Percentiles rank a stretch among this genome's conserved stretches.
Conservation (phyloP, 2,113 vertebrate species). For the Agelaius tricolor region DNA sequence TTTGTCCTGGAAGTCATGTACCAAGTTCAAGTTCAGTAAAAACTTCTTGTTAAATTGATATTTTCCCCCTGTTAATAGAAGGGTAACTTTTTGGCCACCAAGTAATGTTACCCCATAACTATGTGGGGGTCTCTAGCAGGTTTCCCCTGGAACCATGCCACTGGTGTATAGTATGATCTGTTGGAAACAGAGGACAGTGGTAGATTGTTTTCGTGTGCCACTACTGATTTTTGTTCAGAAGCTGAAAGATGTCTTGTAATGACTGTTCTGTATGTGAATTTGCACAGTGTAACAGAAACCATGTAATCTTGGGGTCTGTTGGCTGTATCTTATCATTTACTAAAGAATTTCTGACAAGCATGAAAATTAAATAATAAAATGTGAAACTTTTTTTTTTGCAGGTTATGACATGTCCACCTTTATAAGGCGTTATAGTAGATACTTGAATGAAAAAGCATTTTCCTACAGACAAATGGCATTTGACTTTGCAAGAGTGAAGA, state of each 20-base stretch:
- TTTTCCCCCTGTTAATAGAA: neutral
- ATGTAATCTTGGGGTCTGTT: neutral
- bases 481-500: conserved; percentile 98
- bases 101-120: neutral
- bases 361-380: neutral
- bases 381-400: neutral
- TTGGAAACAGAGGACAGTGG: neutral
- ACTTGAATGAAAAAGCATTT: conserved; percentile 98
- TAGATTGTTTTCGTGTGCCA: neutral
- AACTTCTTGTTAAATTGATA: neutral
- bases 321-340: rapidly evolving
- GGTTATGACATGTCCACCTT: conserved; percentile 66
- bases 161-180: neutral
- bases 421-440: conserved; percentile 89
- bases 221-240: neutral
- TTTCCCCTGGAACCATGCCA: neutral
- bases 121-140: neutral
- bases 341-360: neutral
- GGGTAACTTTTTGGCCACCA: neutral
- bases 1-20: neutral
- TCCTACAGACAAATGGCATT: conserved; percentile 99
- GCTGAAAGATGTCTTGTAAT: neutral
- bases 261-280: neutral
- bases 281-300: neutral
- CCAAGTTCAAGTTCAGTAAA: neutral